Percentiles rank a stretch among this genome's conserved stretches.
These are phyloP conservation scores for Hirudinaria manillensis DNA, from an alignment of 2,888 invertebrate genomes.

Conservation along the genomic window DNA sequence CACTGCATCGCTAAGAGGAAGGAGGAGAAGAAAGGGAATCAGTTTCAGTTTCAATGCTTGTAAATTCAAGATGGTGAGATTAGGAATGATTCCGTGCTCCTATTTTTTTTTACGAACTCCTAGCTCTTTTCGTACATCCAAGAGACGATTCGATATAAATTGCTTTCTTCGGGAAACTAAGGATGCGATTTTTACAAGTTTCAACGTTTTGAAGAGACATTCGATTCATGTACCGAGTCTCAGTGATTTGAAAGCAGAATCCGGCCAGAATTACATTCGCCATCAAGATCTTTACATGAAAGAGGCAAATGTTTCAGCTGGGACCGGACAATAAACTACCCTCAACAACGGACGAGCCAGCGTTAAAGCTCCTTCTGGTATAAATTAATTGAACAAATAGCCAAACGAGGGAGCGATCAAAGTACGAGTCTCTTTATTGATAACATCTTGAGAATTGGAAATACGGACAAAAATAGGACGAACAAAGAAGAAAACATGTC, in stretches of 20 bases:
- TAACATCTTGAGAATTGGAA: conserved; percentile 1
- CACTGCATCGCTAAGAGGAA: neutral
- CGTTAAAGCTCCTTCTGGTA: conserved; percentile 6
- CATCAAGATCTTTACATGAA: conserved; percentile 1
- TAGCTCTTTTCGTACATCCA: no score
- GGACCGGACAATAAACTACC: neutral
- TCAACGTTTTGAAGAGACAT: neutral
- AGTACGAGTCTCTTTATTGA: neutral
- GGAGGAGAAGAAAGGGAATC: neutral
- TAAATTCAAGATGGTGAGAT: no score
- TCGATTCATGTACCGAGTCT: neutral
- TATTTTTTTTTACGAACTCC: no score
- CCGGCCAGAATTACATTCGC: neutral
- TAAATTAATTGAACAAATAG: conserved; percentile 15
- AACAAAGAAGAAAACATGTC: conserved; percentile 5
- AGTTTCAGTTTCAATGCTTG: no score
- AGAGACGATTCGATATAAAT: neutral
- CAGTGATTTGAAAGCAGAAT: conserved; percentile 3
- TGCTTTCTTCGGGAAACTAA: neutral
- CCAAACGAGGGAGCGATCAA: neutral
- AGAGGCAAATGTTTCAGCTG: conserved; percentile 7
- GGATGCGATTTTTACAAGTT: neutral
- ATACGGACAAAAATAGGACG: neutral
- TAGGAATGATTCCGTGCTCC: no score
- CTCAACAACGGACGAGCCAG: neutral